phyloP scores from a whole-genome alignment of 1,140 invertebrate species.

The Aphidius gifuensis region DNA sequence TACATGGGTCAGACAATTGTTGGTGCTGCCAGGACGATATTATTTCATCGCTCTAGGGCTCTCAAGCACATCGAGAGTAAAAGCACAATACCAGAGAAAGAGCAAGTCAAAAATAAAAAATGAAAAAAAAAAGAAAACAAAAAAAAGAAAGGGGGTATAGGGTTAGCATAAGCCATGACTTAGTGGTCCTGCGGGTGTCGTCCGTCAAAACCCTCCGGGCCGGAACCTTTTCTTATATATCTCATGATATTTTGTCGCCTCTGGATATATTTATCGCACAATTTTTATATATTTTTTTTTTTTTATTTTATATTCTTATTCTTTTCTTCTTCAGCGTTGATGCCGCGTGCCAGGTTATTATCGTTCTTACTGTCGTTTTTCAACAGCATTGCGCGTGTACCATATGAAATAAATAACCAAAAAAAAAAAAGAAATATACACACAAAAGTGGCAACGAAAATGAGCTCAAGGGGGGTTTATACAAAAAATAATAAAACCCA shows the following conservation, averaged over 20 bases:
- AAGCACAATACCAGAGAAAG: neutral
- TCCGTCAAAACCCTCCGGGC: constrained; percentile 38
- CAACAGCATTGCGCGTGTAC: constrained; percentile 19
- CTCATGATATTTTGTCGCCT: constrained; percentile 44
- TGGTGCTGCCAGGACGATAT: constrained; percentile 34
- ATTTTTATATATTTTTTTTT: constrained; percentile 16
- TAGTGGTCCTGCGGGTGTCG: constrained; percentile 51
- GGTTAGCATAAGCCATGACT: constrained; percentile 47
- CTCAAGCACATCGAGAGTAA: neutral
- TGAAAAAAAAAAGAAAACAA: neutral
- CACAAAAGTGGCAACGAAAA: constrained; percentile 9
- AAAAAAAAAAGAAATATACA: constrained; percentile 17
- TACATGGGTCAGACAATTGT: constrained; percentile 39
- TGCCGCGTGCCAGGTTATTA: constrained; percentile 28
- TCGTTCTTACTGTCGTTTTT: constrained; percentile 25
- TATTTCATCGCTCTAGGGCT: constrained; percentile 40
- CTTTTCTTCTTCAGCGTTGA: constrained; percentile 1
- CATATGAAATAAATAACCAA: constrained; percentile 13
- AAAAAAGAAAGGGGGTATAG: constrained; percentile 23
- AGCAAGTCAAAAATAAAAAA: neutral
- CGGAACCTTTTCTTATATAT: constrained; percentile 38
- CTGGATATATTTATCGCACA: constrained; percentile 41
- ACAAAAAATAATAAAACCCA: neutral
- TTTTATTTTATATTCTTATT: neutral
- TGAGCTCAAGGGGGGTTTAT: constrained; percentile 2